Conservation (phyloP, 2,888 invertebrate species). For the Lordiphosa fenestrarum region DNA sequence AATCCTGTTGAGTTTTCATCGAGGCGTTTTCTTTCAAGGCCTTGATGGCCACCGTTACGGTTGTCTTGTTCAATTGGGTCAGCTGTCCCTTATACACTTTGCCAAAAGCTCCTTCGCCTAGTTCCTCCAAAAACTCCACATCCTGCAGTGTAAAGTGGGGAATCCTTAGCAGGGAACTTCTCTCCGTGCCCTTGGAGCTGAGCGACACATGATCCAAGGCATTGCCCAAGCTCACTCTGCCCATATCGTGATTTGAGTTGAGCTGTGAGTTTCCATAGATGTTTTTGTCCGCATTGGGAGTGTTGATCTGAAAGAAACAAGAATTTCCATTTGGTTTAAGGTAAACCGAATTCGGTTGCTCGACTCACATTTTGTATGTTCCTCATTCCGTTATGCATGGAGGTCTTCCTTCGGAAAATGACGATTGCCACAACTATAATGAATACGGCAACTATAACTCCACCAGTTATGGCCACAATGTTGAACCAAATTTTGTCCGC, state of each 20-base stretch:
- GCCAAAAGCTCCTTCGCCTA: conserved; percentile 97
- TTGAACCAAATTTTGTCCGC: conserved; percentile 91
- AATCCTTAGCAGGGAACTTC: conserved; percentile 82
- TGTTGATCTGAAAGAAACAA: conserved; percentile 81
- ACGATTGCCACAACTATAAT: conserved; percentile 80
- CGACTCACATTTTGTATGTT: conserved; percentile 84
- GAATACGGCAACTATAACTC: conserved; percentile 68
- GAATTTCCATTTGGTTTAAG: background rate
- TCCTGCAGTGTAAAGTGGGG: conserved; percentile 93
- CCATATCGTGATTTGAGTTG: conserved; percentile 91
- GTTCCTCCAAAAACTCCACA: conserved; percentile 92
- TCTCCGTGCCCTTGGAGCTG: conserved; percentile 79
- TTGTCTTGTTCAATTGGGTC: conserved; percentile 84
- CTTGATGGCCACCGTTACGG: conserved; percentile 94
- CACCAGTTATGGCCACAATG: conserved; percentile 85
- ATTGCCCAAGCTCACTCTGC: conserved; percentile 83
- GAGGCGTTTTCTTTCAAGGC: conserved; percentile 96
- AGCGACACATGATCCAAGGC: conserved; percentile 80
- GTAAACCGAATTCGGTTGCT: background rate
- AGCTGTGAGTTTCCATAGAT: conserved; percentile 90
- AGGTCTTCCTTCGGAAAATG: conserved; percentile 82
- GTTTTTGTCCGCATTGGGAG: conserved; percentile 88
- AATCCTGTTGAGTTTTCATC: conserved; percentile 94
- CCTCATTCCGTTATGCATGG: conserved; percentile 81
- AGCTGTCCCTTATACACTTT: conserved; percentile 98